Base-by-base conservation (phyloP, 1,140 invertebrate species). In the Listronotus bonariensis region DNA sequence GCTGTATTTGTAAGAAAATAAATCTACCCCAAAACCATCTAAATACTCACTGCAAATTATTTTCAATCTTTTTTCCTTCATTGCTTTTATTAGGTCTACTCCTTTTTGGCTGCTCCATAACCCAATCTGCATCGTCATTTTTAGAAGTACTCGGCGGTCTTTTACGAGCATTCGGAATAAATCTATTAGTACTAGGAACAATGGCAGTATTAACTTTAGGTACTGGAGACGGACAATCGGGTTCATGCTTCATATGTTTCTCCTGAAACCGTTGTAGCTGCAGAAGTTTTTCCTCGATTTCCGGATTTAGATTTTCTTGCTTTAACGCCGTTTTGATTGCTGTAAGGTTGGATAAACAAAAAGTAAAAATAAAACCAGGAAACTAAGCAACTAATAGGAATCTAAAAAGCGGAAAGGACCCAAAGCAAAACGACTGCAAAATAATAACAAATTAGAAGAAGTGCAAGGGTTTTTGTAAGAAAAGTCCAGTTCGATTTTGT, bases 271-370 rank as follows among this genome's bases (percentile, higher is more conserved):
- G 85, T 77, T 95, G 93, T 65, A 95, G 82, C 68, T 93, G 92
- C 4, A 96, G 80, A 17, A 97, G 77, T 76, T 96, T 96, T 68
- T 96, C 93, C 77, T 96, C 93, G 48, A 96, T 93, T 79, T 96
- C 94, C 1, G 94, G 93, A 78, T 93, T 92, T 11, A 96, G 80
- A 77, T 95, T 94, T 73, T 92, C 90, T 77, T 91, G 89, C 76
- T 91, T 92, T 38, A 94, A 77, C 7, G 90, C 91, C 77, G 88
- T 91, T 79, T 90, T 90, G 58, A 92, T 92, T 3, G 90, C 90
- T 92, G 76, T 8, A 67, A 40, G 63, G 43, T 48, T 53, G 49
- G 53, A 66, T 31, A 32, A 68, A 12, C 57, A 59, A 63, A 54
- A 62, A 52, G 65, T 54, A 64, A 54, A 66, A 52, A 70, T 60